Evolutionary conservation across 2,113 vertebrate genomes (phyloP), one percentile per base, ranked within the genome.

Genomic region (Scomber japonicus): DNA sequence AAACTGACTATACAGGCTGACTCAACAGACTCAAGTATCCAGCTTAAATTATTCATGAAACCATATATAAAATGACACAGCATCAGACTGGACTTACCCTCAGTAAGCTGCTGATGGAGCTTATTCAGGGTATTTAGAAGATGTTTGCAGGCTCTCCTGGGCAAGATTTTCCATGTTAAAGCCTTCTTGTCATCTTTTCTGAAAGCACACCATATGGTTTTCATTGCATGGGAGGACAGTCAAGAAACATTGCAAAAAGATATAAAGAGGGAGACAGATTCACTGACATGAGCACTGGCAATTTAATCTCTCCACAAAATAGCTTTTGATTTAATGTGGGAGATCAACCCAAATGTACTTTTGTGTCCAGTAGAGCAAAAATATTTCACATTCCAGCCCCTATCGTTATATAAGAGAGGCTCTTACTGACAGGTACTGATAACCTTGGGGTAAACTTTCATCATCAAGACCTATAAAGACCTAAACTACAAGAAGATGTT

Each of bases 131-230:
- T 96, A 86, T 97, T 98, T 92, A 99, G 96, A 87, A 99, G 95
- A 91, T 97, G 96, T 93, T 99, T 99, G 92, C 97, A 99, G 78
- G 98, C 97, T 92, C 98, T 98, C 95, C 98, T 97, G 80, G 98
- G 98, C 84, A 99, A 91, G 72, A 96, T 97, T 92, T 99, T 99
- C 98, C 97, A 99, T 0, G 96, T 97, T 75, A 98, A 85, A 81
- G 94, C 94, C 91, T 97, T 97, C 89, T 97, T 98, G 89, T 99
- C 98, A 59, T 97, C 98, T 90, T 94, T 97, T 90, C 98, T 99
- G 88, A 85, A 93, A 94, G 77, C 44, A 89, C 49, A 92, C 74
- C 85, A 93, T 85, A 82, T 83, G 82, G 78, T 89, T 90, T 83
- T 72, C 45, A 75, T 91, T 92, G 87, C 17, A 78, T 0, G 0